A percentile compares a stretch with the other conserved stretches of the same genome.
Conservation (phyloP, 2,888 invertebrate genomes). For the Leucophenga maculata region DNA sequence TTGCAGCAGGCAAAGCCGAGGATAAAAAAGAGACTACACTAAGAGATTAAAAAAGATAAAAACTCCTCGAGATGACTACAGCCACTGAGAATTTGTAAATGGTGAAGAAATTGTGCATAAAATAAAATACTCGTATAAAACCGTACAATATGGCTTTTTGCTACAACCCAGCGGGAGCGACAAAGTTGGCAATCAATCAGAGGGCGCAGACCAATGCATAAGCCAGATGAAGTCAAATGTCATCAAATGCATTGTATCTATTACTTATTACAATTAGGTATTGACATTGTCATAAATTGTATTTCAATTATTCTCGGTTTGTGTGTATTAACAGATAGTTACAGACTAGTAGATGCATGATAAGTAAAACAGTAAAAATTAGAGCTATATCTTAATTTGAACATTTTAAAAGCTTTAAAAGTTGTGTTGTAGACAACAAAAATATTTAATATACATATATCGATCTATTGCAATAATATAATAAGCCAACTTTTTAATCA, state of each 20-base stretch:
- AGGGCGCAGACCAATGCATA: background rate
- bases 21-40: background rate
- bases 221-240: background rate
- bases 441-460: no score
- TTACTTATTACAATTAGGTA: background rate
- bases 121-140: constrained; percentile 7
- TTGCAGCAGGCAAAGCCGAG: constrained; percentile 2
- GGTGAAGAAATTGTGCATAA: background rate
- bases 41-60: background rate
- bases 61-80: constrained; percentile 1
- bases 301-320: background rate
- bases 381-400: no score
- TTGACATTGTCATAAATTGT: constrained; percentile 14
- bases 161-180: background rate
- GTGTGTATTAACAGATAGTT: no score
- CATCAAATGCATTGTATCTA: no score
- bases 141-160: background rate
- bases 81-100: background rate
- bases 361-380: no score
- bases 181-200: constrained; percentile 5
- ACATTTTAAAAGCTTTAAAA: no score
- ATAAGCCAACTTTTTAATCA: no score
- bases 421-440: no score
- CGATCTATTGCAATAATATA: no score
- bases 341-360: no score